Base-by-base conservation (phyloP, 2,797 vertebrate species). In the Alfaro cultratus region DNA sequence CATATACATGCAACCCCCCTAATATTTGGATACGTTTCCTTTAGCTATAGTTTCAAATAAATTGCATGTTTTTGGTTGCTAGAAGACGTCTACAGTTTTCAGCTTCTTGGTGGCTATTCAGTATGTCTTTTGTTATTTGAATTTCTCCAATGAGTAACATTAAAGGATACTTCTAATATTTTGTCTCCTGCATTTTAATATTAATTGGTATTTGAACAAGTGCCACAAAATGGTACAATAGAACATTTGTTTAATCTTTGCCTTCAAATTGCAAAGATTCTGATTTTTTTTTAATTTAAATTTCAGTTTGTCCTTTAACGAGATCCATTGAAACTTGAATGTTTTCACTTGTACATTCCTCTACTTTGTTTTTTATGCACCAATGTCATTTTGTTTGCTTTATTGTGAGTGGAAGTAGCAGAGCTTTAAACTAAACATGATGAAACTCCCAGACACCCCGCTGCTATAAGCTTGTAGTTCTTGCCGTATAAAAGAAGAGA, bases 361-460 rank as follows among this genome's bases (percentile, higher is more conserved):
- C 23, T n/a, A 21, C 2, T 81, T 43, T 41, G 0, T 62, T 79
- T 75, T 34, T 72, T 39, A 9, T 47, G 73, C 29, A 67, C 4
- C 31, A 18, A 76, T 34, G 41, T 47, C 31, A 72, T 79, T 78
- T 49, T 75, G 76, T 84, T 78, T 76, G 36, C 74, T 62, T 81
- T 18, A 45, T 78, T 83, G 21, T 49, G 78, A 76, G 64, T 81
- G 76, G 45, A 64, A 77, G 76, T 72, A 84, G 80, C 53, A 57
- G 31, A 51, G 67, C 77, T 80, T 89, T 43, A 51, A 43, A 79
- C 78, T 68, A 60, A 85, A 73, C 74, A 73, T 86, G 83, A 87
- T 84, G 80, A 89, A 86, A 90, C 82, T 76, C 51, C 62, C 74
- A 81, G 88, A 87, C 78, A 86, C 45, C 11, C 64, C 45, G 43